Percentiles rank a stretch among this genome's conserved stretches.
Conservation (phyloP, 2,888 invertebrate genomes). For the Catocala fraxini region DNA sequence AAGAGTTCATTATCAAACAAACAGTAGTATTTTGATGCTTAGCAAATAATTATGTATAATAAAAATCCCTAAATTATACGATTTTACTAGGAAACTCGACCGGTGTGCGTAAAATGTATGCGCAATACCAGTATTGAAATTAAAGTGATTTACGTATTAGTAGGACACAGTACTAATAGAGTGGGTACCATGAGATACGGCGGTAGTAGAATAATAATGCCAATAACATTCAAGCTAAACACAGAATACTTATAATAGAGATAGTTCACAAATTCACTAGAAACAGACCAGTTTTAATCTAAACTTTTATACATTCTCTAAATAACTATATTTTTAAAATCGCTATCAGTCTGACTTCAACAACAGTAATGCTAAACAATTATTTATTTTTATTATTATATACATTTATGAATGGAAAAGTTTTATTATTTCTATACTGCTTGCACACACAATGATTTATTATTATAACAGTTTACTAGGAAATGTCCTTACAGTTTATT, state of each 20-base stretch:
- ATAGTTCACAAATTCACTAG: slow-evolving; percentile 30
- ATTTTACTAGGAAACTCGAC: too few relatives aligned
- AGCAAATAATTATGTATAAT: too few relatives aligned
- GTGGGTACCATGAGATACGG: too few relatives aligned
- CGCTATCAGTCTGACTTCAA: slow-evolving; percentile 82
- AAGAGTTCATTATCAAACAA: too few relatives aligned
- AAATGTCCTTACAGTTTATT: background rate
- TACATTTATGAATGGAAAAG: slow-evolving; percentile 35
- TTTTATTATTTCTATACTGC: slow-evolving; percentile 9
- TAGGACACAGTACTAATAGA: too few relatives aligned
- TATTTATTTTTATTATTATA: slow-evolving; percentile 41
- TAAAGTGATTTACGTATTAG: too few relatives aligned
- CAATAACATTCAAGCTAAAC: slow-evolving; percentile 21
- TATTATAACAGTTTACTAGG: background rate
- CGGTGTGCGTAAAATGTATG: too few relatives aligned
- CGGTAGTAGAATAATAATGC: slow-evolving; percentile 7
- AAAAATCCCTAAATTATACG: too few relatives aligned
- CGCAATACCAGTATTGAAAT: too few relatives aligned
- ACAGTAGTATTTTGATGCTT: too few relatives aligned
- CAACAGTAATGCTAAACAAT: slow-evolving; percentile 62
- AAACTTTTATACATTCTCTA: slow-evolving; percentile 38
- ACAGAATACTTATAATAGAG: slow-evolving; percentile 17
- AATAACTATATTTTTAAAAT: slow-evolving; percentile 56
- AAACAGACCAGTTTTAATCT: slow-evolving; percentile 29
- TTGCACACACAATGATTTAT: background rate